Conservation (phyloP, 2,113 vertebrate genomes). For the Cephalopterus ornatus region DNA sequence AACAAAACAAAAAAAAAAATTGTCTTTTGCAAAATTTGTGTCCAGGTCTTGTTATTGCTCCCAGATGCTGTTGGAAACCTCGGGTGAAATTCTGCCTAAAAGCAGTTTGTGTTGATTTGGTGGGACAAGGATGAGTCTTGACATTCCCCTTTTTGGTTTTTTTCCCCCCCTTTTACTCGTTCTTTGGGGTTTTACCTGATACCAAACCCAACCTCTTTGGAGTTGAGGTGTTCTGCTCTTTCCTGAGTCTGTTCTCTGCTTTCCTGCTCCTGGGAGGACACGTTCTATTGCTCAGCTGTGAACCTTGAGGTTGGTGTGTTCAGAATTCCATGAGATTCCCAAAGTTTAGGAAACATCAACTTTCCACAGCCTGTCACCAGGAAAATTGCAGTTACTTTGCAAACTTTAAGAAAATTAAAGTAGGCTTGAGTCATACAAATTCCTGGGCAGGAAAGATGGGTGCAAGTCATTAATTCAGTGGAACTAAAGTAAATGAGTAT, state of each 20-base stretch:
- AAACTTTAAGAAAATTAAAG: not conserved
- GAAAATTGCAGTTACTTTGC: not conserved
- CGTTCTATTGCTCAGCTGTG: slow-evolving; percentile 64
- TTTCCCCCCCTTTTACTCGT: not conserved
- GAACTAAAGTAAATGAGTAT: not conserved
- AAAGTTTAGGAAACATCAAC: not conserved
- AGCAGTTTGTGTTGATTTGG: not conserved
- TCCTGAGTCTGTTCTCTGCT: not conserved
- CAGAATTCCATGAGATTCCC: slow-evolving; percentile 21
- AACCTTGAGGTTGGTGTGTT: slow-evolving; percentile 22
- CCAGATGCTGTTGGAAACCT: not conserved
- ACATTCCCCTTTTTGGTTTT: not conserved
- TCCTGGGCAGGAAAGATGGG: not conserved
- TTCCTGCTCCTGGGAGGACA: slow-evolving; percentile 1
- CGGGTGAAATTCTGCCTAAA: not conserved
- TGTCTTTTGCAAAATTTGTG: slow-evolving; percentile 22
- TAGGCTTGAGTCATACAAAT: not conserved
- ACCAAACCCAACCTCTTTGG: not conserved
- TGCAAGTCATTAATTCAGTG: not conserved
- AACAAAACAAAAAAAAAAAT: not conserved
- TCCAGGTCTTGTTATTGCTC: slow-evolving; percentile 32
- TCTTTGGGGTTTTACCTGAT: not conserved
- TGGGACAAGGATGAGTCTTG: not conserved
- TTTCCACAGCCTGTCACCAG: not conserved
- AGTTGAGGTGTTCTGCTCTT: not conserved